phyloP scores from a whole-genome alignment of 2,113 vertebrate species.

The Nothobranchius kuhntae region DNA sequence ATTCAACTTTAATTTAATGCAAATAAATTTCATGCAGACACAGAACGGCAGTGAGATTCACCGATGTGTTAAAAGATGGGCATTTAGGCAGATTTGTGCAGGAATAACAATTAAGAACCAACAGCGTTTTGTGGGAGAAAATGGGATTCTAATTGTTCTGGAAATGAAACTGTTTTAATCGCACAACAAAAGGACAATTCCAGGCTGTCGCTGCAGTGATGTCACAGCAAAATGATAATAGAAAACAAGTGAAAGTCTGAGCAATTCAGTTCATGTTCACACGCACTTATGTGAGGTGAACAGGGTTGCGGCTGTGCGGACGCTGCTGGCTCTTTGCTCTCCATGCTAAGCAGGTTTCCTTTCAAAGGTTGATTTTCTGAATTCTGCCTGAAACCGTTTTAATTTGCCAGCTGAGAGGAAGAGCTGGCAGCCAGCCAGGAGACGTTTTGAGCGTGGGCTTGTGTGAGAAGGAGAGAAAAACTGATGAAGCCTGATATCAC shows the following conservation, averaged over 20 bases:
- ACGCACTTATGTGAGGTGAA: conserved; percentile 29
- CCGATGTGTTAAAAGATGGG: too few species aligned
- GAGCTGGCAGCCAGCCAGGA: conserved; percentile 12
- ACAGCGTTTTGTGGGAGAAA: too few species aligned
- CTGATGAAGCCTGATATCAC: conserved; percentile 8
- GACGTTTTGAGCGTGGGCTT: conserved; percentile 34
- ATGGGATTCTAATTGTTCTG: too few species aligned
- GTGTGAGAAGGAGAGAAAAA: not conserved
- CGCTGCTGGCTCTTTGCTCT: not conserved
- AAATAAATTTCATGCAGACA: too few species aligned
- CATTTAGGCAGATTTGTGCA: too few species aligned
- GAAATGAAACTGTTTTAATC: too few species aligned
- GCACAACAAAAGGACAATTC: too few species aligned
- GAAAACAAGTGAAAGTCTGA: too few species aligned
- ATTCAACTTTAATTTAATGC: too few species aligned
- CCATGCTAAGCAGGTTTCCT: conserved; percentile 41
- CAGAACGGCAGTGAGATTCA: too few species aligned
- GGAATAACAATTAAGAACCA: too few species aligned
- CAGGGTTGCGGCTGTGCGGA: conserved; percentile 23
- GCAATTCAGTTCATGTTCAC: not conserved
- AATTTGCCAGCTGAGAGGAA: conserved; percentile 38
- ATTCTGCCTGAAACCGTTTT: conserved; percentile 35
- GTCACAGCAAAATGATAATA: not conserved
- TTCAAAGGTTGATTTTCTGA: conserved; percentile 45
- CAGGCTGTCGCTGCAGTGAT: too few species aligned